phyloP scores from a whole-genome alignment of 2,797 vertebrate genomes.

The Eremophila alpestris region DNA sequence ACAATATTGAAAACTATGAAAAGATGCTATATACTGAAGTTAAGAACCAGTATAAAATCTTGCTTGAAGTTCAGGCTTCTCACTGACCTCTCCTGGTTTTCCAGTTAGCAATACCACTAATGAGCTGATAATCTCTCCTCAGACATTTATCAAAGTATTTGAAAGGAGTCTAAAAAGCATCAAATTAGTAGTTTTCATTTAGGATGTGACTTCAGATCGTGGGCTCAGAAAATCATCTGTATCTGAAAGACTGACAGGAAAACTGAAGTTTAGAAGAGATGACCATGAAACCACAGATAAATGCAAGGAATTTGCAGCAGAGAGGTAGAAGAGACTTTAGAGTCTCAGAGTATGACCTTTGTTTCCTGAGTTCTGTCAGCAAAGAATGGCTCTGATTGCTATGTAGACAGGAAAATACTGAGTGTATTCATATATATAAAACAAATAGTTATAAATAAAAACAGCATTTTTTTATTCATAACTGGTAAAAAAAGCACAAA shows the following conservation, averaged over 20 bases:
- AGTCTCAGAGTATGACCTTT: background rate
- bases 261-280: background rate
- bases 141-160: background rate
- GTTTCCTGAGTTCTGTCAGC: background rate
- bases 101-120: background rate
- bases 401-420: background rate
- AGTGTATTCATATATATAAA: background rate
- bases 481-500: background rate
- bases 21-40: background rate
- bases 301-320: background rate
- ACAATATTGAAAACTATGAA: background rate
- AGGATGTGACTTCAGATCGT: background rate
- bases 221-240: background rate
- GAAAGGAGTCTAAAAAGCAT: background rate
- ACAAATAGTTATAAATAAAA: background rate
- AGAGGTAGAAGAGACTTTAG: background rate
- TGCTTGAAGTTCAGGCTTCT: background rate
- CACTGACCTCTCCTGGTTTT: background rate
- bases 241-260: background rate
- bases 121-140: background rate
- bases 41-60: background rate
- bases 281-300: background rate
- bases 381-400: background rate
- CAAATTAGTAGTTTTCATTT: background rate
- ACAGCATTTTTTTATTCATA: background rate